Conservation (phyloP, 30 jellyfish, hydroid and myxozoan genomes). For the Phacellophora camtschatica region DNA sequence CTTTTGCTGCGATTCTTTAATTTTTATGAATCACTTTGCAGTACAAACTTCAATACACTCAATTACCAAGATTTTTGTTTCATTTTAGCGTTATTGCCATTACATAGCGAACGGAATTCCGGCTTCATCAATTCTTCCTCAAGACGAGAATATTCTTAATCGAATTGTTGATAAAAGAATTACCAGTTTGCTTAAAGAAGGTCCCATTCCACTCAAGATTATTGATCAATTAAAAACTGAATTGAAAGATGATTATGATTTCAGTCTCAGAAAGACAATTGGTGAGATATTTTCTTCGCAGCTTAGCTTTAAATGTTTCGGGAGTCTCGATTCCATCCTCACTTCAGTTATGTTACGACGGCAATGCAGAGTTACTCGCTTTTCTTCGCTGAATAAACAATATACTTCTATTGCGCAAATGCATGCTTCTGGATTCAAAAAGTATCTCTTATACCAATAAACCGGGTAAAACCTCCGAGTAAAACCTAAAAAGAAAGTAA, state of each 20-base stretch:
- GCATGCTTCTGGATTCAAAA: too few relatives aligned
- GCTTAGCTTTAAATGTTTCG: not conserved
- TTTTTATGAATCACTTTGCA: too few relatives aligned
- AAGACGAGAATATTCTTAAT: conserved; percentile 49
- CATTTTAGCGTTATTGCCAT: conserved; percentile 74
- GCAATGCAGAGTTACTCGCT: too few relatives aligned
- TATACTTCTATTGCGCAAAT: too few relatives aligned
- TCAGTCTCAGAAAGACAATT: conserved; percentile 70
- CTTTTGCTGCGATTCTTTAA: too few relatives aligned
- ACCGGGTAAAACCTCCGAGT: too few relatives aligned
- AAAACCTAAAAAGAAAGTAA: too few relatives aligned
- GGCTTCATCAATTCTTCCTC: conserved; percentile 45
- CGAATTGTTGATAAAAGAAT: conserved; percentile 52
- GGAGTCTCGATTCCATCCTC: too few relatives aligned
- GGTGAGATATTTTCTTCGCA: conserved; percentile 44
- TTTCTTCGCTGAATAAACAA: too few relatives aligned
- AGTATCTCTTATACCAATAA: too few relatives aligned
- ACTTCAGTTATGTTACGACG: too few relatives aligned
- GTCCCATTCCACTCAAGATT: conserved; percentile 1
- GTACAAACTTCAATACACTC: too few relatives aligned
- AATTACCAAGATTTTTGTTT: not conserved
- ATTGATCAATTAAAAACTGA: conserved; percentile 56
- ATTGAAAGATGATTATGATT: conserved; percentile 60
- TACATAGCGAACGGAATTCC: conserved; percentile 82
- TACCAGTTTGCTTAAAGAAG: conserved; percentile 25